Conservation (phyloP, 2,797 vertebrate species). For the Benthosema pterotum region DNA sequence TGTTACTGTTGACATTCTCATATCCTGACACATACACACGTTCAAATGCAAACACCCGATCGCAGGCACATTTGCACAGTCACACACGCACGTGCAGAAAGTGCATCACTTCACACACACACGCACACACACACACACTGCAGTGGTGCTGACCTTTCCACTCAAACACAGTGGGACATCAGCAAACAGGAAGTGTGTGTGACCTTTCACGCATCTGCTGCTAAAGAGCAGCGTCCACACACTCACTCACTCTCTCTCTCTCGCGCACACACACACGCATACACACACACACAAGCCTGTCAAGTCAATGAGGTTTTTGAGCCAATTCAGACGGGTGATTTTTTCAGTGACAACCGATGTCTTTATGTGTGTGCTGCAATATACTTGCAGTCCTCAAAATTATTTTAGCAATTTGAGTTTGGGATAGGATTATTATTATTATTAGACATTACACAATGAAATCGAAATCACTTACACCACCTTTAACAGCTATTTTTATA, state of each 20-base stretch:
- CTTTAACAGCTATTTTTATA: too few relatives aligned
- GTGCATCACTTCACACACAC: slow-evolving; percentile 4
- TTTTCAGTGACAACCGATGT: too few relatives aligned
- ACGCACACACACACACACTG: slow-evolving; percentile 30
- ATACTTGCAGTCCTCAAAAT: too few relatives aligned
- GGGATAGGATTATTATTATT: not conserved
- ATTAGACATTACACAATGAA: too few relatives aligned
- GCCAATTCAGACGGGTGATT: too few relatives aligned
- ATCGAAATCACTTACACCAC: too few relatives aligned
- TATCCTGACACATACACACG: slow-evolving; percentile 9
- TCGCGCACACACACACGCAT: slow-evolving; percentile 17
- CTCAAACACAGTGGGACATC: slow-evolving; percentile 62
- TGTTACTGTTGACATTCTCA: not conserved
- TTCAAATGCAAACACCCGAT: not conserved
- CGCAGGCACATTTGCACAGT: not conserved
- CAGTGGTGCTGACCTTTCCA: slow-evolving; percentile 63
- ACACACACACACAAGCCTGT: not conserved
- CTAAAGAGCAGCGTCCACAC: slow-evolving; percentile 43
- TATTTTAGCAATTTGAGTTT: not conserved
- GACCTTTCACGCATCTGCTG: slow-evolving; percentile 68
- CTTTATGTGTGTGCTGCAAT: too few relatives aligned
- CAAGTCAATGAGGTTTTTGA: too few relatives aligned
- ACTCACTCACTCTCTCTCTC: slow-evolving; percentile 28
- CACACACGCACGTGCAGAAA: not conserved
- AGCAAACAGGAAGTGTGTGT: slow-evolving; percentile 70